Percentiles rank a stretch among this genome's conserved stretches.
phyloP scores from a whole-genome alignment of 2,113 vertebrate genomes.

The Beaufortia kweichowensis region DNA sequence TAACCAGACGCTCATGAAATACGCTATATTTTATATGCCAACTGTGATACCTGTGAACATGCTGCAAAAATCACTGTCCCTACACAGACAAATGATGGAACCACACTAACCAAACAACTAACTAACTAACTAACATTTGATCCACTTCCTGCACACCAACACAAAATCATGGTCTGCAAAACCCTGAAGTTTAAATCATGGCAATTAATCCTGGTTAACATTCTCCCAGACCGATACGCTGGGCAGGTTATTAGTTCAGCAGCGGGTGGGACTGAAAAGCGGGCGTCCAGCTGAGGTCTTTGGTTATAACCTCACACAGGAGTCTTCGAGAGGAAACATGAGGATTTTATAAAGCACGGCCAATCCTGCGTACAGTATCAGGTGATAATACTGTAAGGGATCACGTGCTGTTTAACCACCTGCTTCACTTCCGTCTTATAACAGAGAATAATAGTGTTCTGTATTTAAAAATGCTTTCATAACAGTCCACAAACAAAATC shows the following conservation, averaged over 20 bases:
- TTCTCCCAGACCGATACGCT: slow-evolving; percentile 59
- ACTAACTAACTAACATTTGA: too few species aligned
- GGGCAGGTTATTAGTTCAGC: slow-evolving; percentile 71
- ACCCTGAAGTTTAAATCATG: slow-evolving; percentile 51
- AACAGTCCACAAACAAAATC: too few species aligned
- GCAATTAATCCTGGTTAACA: slow-evolving; percentile 61
- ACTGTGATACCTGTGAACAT: too few species aligned
- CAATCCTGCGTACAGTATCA: slow-evolving; percentile 12
- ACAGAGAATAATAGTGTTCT: too few species aligned
- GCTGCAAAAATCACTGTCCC: too few species aligned
- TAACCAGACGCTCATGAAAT: too few species aligned
- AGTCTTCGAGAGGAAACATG: slow-evolving; percentile 52
- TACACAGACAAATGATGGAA: too few species aligned
- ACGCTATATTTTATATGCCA: too few species aligned
- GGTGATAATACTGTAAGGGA: not conserved
- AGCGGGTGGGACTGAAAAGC: slow-evolving; percentile 66
- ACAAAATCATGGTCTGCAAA: not conserved
- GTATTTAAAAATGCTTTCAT: too few species aligned
- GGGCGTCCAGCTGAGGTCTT: slow-evolving; percentile 56
- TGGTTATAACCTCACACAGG: slow-evolving; percentile 62
- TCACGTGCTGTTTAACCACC: slow-evolving; percentile 19
- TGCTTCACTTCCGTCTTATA: too few species aligned
- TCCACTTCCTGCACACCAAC: not conserved
- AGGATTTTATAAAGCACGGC: slow-evolving; percentile 44
- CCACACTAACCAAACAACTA: too few species aligned